A percentile compares a stretch with the other conserved stretches of the same genome.
These are phyloP conservation scores for Ahaetulla prasina DNA, from an alignment of 2,113 vertebrate genomes.

Conservation along the genomic window DNA sequence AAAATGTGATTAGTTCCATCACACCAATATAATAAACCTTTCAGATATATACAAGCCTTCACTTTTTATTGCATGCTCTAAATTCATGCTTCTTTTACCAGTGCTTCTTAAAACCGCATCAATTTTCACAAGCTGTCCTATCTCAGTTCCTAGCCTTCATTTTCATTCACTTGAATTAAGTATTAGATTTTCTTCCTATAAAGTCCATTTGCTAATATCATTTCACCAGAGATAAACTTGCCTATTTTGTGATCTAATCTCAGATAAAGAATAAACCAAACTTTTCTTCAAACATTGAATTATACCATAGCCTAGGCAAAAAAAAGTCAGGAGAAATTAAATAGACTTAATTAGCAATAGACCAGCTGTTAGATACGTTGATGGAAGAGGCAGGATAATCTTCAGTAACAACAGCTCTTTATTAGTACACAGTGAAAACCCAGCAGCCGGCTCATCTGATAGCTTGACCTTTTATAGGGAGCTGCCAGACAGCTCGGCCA, in stretches of 20 bases:
- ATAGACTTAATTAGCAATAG: neutral
- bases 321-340: neutral
- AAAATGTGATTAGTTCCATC: constrained; percentile 14
- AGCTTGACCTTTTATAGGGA: too few species aligned
- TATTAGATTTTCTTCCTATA: neutral
- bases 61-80: neutral
- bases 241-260: neutral
- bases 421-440: too few species aligned
- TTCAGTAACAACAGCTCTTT: too few species aligned
- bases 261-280: neutral
- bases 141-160: neutral
- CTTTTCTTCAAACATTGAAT: neutral
- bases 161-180: neutral
- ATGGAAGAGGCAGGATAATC: too few species aligned
- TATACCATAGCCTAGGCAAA: neutral
- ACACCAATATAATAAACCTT: neutral
- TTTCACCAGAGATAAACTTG: neutral
- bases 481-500: too few species aligned
- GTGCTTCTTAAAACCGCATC: neutral
- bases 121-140: neutral
- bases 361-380: too few species aligned
- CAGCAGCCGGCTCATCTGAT: too few species aligned
- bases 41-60: neutral
- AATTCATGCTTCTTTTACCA: neutral
- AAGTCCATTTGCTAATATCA: neutral